phyloP scores from a whole-genome alignment of 2,888 invertebrate genomes.

The Caradrina kadenii region DNA sequence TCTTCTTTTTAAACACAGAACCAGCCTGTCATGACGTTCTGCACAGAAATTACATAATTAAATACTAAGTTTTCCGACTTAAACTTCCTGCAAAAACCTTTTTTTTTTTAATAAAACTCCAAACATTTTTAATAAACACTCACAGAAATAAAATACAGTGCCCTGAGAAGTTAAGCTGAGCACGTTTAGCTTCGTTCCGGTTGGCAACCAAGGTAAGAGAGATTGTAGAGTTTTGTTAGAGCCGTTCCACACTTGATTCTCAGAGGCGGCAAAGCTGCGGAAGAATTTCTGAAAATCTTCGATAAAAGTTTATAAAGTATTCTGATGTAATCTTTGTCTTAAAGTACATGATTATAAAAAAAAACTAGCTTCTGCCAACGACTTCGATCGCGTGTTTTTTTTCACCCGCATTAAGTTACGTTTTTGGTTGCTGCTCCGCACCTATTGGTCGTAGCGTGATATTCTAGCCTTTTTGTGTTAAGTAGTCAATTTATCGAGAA shows the following conservation, averaged over 20 bases:
- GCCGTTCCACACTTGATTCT: constrained; percentile 17
- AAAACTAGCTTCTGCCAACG: too few species aligned
- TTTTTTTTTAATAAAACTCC: constrained; percentile 25
- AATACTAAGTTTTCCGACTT: neutral
- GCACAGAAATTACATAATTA: neutral
- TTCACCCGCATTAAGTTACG: too few species aligned
- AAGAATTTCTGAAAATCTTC: neutral
- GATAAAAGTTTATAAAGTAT: neutral
- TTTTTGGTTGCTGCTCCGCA: too few species aligned
- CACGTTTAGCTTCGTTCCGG: constrained; percentile 60
- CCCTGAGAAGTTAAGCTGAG: constrained; percentile 53
- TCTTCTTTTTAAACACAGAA: neutral
- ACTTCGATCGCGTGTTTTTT: too few species aligned
- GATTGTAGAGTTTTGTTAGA: constrained; percentile 47
- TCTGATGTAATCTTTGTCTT: too few species aligned
- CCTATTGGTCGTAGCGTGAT: too few species aligned
- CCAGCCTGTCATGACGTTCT: neutral
- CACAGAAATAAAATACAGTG: constrained; percentile 51
- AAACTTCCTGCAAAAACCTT: neutral
- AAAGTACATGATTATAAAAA: neutral
- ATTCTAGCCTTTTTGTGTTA: too few species aligned
- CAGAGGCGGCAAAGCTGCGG: neutral
- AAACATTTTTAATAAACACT: constrained; percentile 60
- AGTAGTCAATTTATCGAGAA: too few species aligned
- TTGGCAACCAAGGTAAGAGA: constrained; percentile 58